A percentile compares a stretch with the other conserved stretches of the same genome.
Evolutionary conservation across 2,888 invertebrate species (phyloP).

Genomic region (Acrocyrtus sp.): DNA sequence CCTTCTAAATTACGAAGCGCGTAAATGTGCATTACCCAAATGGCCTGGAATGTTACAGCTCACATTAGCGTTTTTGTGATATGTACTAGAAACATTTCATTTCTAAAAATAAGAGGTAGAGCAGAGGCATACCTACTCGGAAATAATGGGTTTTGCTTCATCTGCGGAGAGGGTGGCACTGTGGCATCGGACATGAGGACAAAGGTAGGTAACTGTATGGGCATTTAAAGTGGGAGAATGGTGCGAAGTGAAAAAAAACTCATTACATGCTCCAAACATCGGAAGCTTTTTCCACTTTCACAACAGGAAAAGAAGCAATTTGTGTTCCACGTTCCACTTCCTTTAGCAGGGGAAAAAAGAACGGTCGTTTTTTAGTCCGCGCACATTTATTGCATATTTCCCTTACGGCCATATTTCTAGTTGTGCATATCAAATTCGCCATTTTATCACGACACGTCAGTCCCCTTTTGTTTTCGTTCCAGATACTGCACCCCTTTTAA

Average conservation of each 20-base stretch:
- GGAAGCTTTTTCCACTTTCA: constrained; percentile 25
- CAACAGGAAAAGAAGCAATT: constrained; percentile 1
- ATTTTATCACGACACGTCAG: not conserved
- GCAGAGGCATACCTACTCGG: too few relatives aligned
- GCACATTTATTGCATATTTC: constrained; percentile 11
- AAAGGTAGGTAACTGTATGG: not conserved
- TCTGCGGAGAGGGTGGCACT: not conserved
- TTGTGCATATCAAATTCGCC: not conserved
- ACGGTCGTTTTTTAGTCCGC: not conserved
- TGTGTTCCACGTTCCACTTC: constrained; percentile 1
- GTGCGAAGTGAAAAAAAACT: constrained; percentile 26
- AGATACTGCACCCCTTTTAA: too few relatives aligned
- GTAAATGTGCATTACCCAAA: too few relatives aligned
- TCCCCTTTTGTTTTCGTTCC: not conserved
- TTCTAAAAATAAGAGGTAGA: too few relatives aligned
- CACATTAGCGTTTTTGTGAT: too few relatives aligned
- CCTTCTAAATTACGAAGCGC: too few relatives aligned
- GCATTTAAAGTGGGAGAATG: not conserved
- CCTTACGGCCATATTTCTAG: not conserved
- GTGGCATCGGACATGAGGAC: not conserved
- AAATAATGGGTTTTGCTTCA: too few relatives aligned
- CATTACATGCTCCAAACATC: constrained; percentile 13
- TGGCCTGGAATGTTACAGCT: too few relatives aligned
- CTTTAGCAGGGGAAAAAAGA: not conserved
- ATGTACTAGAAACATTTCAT: too few relatives aligned